Percentiles rank a stretch among this genome's conserved stretches.
phyloP scores from a whole-genome alignment of 92 coral and sea anemone genomes.

The Plumapathes pennacea region DNA sequence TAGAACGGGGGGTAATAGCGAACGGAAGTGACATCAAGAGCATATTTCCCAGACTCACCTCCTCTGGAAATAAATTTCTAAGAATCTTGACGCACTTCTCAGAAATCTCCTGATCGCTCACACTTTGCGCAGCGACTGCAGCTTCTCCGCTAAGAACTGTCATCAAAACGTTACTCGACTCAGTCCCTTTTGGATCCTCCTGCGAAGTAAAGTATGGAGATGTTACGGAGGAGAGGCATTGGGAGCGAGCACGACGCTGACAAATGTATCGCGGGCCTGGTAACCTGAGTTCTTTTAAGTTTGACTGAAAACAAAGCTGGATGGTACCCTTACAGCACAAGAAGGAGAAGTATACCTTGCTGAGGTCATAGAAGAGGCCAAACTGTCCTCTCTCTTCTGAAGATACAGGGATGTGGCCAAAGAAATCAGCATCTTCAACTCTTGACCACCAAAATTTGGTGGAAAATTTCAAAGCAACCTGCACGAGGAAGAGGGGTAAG shows the following conservation, averaged over 20 bases:
- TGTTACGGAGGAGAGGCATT: too few relatives aligned
- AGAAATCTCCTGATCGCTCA: slow-evolving; percentile 76
- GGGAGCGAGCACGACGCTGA: too few relatives aligned
- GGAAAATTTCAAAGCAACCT: slow-evolving; percentile 88
- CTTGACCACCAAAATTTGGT: slow-evolving; percentile 81
- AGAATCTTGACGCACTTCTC: slow-evolving; percentile 61
- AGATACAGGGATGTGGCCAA: slow-evolving; percentile 87
- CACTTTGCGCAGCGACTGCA: slow-evolving; percentile 61
- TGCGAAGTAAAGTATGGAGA: slow-evolving; percentile 3
- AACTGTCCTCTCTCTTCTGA: slow-evolving; percentile 67
- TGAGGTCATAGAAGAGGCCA: slow-evolving; percentile 87
- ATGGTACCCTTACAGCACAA: too few relatives aligned
- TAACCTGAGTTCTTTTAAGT: too few relatives aligned
- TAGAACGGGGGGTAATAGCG: too few relatives aligned
- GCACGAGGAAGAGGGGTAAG: too few relatives aligned
- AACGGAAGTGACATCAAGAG: too few relatives aligned
- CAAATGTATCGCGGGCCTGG: too few relatives aligned
- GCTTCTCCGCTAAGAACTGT: slow-evolving; percentile 86
- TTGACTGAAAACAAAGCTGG: too few relatives aligned
- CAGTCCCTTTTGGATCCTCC: slow-evolving; percentile 17
- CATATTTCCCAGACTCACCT: slow-evolving; percentile 54
- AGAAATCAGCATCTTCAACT: slow-evolving; percentile 73
- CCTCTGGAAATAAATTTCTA: slow-evolving; percentile 69
- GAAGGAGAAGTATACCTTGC: slow-evolving; percentile 26
- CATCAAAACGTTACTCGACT: slow-evolving; percentile 79